Base-by-base conservation (phyloP, 2,113 vertebrate genomes). In the Poecilia latipinna region DNA sequence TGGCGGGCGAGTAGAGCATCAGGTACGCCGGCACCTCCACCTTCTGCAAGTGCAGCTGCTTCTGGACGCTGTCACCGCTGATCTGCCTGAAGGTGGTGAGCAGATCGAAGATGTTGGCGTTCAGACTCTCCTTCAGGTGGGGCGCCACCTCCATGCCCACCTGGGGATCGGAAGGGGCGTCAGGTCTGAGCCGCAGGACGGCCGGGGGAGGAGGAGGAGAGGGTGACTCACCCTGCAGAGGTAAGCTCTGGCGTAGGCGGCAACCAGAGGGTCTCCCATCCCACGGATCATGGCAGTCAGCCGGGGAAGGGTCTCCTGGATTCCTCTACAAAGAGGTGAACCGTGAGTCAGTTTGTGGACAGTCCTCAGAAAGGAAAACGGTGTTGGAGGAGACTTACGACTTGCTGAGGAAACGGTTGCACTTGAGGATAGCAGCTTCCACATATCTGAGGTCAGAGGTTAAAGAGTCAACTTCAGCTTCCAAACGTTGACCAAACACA, bases 61-160 rank as follows among this genome's bases (percentile, higher is more conserved):
- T 98, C 93, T 97, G 97, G 33, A 99, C 96, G 0, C 94, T 96
- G 68, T 99, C 97, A 0, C 96, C 93, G 0, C 97, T 96, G 77
- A 99, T 95, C 96, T 99, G 91, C 42, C 87, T 84, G 77, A 95
- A 94, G 15, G 93, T 89, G 28, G 96, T 93, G 33, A 99, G 96
- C 87, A 98, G 96, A 89, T 99, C 98, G 80, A 99, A 99, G 80
- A 99, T 97, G 89, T 99, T 99, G 89, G 95, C 95, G 86, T 98
- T 98, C 24, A 99, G 96, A 92, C 93, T 96, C 88, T 98, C 97
- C 90, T 98, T 99, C 63, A 97, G 95, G 28, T 97, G 95, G 4
- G 98, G 97, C 17, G 97, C 97, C 32, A 98, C 97, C 86, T 98
- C 97, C 95, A 99, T 96, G 26, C 98, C 97, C 89, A 99, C 96